Conservation (phyloP, 2,113 vertebrate species). For the Elaphurus davidianus region DNA sequence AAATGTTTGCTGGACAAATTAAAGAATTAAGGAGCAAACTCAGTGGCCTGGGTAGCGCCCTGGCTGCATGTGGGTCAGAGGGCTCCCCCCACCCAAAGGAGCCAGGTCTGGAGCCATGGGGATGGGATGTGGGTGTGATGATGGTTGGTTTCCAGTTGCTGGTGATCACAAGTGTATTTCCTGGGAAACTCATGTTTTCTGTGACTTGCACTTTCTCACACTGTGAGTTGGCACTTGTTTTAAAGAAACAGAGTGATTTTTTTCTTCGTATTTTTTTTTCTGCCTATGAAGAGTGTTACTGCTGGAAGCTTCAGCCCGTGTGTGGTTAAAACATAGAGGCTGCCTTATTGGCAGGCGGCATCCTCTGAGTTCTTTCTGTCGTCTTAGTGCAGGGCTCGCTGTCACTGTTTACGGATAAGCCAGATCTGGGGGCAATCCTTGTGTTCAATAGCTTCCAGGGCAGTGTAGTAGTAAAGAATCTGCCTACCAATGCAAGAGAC, state of each 20-base stretch:
- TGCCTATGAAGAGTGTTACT: conserved; percentile 22
- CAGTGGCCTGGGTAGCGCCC: too few relatives aligned
- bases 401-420: background rate
- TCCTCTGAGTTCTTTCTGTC: background rate
- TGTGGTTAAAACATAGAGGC: conserved; percentile 18
- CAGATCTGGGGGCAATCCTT: background rate
- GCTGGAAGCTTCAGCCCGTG: background rate
- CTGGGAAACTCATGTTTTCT: conserved; percentile 54
- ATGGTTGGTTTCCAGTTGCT: background rate
- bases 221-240: conserved; percentile 52
- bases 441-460: background rate
- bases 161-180: conserved; percentile 57
- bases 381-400: fast-evolving
- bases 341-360: background rate
- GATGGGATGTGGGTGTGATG: background rate
- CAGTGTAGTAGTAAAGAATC: background rate
- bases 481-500: background rate
- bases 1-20: background rate
- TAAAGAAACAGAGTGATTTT: conserved; percentile 39
- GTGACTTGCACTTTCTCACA: conserved; percentile 44
- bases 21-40: background rate
- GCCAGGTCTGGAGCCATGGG: background rate
- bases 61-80: fast-evolving
- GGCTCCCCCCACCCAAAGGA: background rate
- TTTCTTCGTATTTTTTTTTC: background rate